Evolutionary conservation across 2,113 vertebrate genomes (phyloP), one percentile per base, ranked within the genome.

Genomic region (Gobiocypris rarus): DNA sequence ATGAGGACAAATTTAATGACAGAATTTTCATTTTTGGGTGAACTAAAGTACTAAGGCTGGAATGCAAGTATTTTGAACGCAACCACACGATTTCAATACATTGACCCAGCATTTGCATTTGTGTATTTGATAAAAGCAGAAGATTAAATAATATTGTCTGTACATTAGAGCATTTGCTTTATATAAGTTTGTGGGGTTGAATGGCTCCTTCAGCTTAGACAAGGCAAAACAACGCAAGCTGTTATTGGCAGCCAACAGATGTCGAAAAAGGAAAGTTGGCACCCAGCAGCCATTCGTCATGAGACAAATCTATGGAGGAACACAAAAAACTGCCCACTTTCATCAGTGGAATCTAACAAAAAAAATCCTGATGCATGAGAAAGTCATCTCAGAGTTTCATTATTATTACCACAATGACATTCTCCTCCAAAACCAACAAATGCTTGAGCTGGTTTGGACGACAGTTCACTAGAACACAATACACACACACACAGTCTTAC

Each of bases 241-340:
- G 94, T 93, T 94, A 93, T 93, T 94, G 93, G 93, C 92, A 91
- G 90, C 80, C 91, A 93, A 91, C 93, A 95, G 93, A 94, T 94
- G 94, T 93, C 93, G 89, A 89, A 90, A n/a, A 45, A 89, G 87
- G 90, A 92, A 93, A 92, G 92, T 91, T 94, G 93, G 94, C 93
- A 93, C 89, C 90, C 89, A 86, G 83, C 89, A 81, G 91, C 88
- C 91, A 89, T 92, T 93, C 91, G 91, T 91, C 90, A 90, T 90
- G 88, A 87, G 91, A 92, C 91, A 92, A 91, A 92, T 94, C 90
- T 90, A 93, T 80, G 87, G n/a, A 89, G 84, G 87, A 90, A 91
- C 89, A 92, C 26, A 89, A 90, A 92, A 93, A 90, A 80, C 58
- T 78, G 43, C 24, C 74, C 87, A 82, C 87, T 89, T 93, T 92